Percentiles rank a stretch among this genome's conserved stretches.
phyloP scores from a whole-genome alignment of 2,113 vertebrate genomes.

The Microcebus ravelobensis region DNA sequence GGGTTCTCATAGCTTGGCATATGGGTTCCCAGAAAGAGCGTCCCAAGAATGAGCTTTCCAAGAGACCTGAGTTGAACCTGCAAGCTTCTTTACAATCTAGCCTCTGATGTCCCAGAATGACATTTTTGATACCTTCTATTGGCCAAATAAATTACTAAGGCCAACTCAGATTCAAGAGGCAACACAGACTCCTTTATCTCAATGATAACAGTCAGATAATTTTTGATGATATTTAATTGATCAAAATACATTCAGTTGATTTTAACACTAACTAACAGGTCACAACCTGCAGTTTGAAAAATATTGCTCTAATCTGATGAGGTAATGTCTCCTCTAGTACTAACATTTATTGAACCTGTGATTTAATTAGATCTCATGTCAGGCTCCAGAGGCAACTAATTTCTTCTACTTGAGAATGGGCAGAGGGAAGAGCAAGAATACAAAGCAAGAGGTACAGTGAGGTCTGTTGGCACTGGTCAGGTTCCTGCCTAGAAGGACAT shows the following conservation, averaged over 20 bases:
- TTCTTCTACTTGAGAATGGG: not conserved
- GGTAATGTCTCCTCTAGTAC: not conserved
- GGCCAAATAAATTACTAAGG: not conserved
- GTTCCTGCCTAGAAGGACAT: not conserved
- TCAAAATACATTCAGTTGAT: not conserved
- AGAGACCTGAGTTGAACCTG: not conserved
- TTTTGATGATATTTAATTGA: not conserved
- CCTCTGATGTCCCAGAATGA: not conserved
- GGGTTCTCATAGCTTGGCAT: not conserved
- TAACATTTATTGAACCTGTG: constrained; percentile 1
- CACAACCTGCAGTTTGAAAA: not conserved
- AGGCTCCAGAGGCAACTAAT: not conserved
- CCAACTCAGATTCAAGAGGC: not conserved
- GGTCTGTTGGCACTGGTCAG: not conserved
- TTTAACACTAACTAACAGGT: not conserved
- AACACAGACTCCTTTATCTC: not conserved
- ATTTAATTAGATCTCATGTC: constrained; percentile 4
- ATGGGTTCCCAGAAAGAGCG: not conserved
- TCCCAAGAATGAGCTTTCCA: not conserved
- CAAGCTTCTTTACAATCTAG: not conserved
- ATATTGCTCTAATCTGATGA: not conserved
- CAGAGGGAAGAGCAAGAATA: not conserved
- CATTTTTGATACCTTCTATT: not conserved
- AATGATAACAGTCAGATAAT: not conserved
- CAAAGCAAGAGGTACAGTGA: not conserved